These are phyloP conservation scores for Tinea trinotella DNA, from an alignment of 2,888 invertebrate genomes.

Conservation along the genomic window DNA sequence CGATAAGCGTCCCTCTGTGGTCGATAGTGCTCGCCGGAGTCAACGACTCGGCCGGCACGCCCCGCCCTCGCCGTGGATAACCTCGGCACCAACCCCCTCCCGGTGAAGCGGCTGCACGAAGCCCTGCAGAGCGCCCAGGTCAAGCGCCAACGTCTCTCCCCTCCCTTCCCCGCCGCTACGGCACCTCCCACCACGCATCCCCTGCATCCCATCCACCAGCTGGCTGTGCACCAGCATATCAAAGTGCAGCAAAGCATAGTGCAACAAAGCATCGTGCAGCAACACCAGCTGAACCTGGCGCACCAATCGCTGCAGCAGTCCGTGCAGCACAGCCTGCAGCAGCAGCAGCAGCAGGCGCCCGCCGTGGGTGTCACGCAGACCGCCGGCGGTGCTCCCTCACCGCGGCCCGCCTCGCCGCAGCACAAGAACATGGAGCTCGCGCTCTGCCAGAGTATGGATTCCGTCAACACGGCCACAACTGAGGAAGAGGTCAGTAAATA, in stretches of 20 bases:
- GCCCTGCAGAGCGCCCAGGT: constrained; percentile 73
- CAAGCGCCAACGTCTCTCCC: constrained; percentile 75
- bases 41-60: constrained; percentile 52
- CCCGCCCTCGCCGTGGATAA: constrained; percentile 71
- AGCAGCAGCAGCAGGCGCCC: constrained; percentile 49
- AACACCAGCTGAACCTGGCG: constrained; percentile 62
- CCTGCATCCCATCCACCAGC: constrained; percentile 61
- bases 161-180: constrained; percentile 66
- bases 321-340: constrained; percentile 46
- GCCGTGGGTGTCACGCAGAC: constrained; percentile 42
- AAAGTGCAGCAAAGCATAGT: constrained; percentile 66
- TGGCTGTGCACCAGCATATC: constrained; percentile 63
- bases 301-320: constrained; percentile 61
- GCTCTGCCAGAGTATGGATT: constrained; percentile 97
- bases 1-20: constrained; percentile 21
- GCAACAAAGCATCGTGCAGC: constrained; percentile 66
- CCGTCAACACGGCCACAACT: constrained; percentile 94
- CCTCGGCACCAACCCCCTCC: constrained; percentile 69
- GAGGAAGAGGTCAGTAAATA: constrained; percentile 92
- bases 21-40: constrained; percentile 69
- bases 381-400: constrained; percentile 61
- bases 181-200: constrained; percentile 46
- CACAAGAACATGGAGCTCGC: constrained; percentile 76
- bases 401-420: constrained; percentile 44
- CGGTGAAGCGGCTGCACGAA: constrained; percentile 74